phyloP scores from a whole-genome alignment of 1,140 invertebrate species.

The Limonius californicus region DNA sequence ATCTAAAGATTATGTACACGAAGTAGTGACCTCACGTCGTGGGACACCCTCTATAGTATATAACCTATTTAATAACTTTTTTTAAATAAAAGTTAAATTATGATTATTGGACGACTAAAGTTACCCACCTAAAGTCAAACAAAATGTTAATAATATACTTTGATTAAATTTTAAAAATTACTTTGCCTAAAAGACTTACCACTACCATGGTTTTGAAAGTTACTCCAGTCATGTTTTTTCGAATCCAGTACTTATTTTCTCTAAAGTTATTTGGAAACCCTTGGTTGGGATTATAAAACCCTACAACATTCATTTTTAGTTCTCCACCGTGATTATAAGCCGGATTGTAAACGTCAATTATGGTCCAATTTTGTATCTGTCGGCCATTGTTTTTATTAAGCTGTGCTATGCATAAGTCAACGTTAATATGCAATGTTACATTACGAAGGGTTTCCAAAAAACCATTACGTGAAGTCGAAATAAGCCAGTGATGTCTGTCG shows the following conservation, averaged over 20 bases:
- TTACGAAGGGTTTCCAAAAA: slow-evolving; percentile 15
- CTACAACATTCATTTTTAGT: slow-evolving; percentile 50
- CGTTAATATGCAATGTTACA: slow-evolving; percentile 30
- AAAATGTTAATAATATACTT: too few relatives aligned
- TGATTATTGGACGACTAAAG: too few relatives aligned
- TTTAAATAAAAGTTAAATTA: too few relatives aligned
- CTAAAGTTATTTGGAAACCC: slow-evolving; percentile 43
- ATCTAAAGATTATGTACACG: too few relatives aligned
- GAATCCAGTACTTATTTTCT: slow-evolving; percentile 47
- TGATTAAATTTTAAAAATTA: too few relatives aligned
- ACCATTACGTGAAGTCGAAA: slow-evolving; percentile 2
- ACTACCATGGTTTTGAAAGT: slow-evolving; percentile 50
- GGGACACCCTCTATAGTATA: too few relatives aligned
- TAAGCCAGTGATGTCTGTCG: slow-evolving; percentile 33
- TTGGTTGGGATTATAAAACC: slow-evolving; percentile 42
- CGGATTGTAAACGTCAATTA: slow-evolving; percentile 46
- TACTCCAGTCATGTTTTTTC: slow-evolving; percentile 51
- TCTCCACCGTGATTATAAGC: slow-evolving; percentile 51
- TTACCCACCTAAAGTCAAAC: too few relatives aligned
- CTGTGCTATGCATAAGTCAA: slow-evolving; percentile 29
- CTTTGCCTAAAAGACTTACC: slow-evolving; percentile 44
- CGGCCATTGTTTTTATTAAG: neutral
- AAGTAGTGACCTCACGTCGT: too few relatives aligned
- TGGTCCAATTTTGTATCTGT: slow-evolving; percentile 2
- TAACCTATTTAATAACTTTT: too few relatives aligned